Percentiles rank a stretch among this genome's conserved stretches.
Evolutionary conservation across 2,797 vertebrate species (phyloP).

Genomic region (Chrosomus eos): DNA sequence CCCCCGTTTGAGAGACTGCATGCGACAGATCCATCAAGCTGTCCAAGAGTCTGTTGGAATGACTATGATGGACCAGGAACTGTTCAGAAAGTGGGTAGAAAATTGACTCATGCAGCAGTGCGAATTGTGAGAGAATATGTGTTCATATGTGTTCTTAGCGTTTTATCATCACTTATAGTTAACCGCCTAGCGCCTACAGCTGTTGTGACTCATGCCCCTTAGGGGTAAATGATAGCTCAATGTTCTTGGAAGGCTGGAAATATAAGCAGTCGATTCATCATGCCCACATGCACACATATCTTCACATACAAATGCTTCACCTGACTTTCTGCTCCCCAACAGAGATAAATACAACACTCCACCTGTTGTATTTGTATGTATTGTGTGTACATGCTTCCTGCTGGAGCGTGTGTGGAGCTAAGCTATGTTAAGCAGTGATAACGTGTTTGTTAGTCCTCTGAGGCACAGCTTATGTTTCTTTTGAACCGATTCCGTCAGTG

Average conservation of each 20-base stretch:
- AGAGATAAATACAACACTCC: constrained; percentile 7
- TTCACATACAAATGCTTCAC: constrained; percentile 2
- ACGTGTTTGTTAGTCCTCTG: background rate
- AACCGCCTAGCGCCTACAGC: constrained; percentile 3
- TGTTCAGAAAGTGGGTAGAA: constrained; percentile 84
- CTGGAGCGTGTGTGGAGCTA: background rate
- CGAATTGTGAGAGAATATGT: background rate
- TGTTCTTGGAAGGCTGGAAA: constrained; percentile 35
- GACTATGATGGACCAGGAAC: constrained; percentile 84
- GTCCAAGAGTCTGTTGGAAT: constrained; percentile 76
- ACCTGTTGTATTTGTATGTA: constrained; percentile 28
- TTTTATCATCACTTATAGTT: background rate
- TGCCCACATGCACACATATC: background rate
- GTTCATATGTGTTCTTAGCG: background rate
- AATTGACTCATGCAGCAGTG: background rate
- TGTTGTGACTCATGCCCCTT: constrained; percentile 10
- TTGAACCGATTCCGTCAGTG: background rate
- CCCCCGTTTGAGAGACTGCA: constrained; percentile 86
- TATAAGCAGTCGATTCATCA: background rate
- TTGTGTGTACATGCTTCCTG: background rate
- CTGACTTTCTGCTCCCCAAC: background rate
- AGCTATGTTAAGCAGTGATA: background rate
- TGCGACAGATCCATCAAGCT: constrained; percentile 79
- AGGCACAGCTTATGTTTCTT: background rate
- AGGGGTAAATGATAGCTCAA: background rate